phyloP scores from a whole-genome alignment of 2,113 vertebrate genomes.

The Hippoglossus stenolepis region DNA sequence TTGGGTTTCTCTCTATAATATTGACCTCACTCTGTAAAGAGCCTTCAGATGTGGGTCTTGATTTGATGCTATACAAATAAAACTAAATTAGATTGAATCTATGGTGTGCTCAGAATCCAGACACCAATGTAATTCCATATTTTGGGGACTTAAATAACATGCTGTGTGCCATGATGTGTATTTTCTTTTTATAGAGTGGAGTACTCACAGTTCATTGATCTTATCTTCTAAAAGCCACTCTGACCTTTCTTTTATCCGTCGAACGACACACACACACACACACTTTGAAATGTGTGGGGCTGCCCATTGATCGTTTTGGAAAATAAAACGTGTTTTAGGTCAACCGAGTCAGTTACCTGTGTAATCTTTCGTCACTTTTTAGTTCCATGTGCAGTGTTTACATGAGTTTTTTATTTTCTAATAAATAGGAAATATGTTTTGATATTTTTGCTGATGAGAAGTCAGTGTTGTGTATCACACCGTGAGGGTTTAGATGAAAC shows the following conservation, averaged over 20 bases:
- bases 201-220: constrained; percentile 38
- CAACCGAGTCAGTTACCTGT: not conserved
- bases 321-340: not conserved
- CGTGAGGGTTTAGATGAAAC: constrained; percentile 8
- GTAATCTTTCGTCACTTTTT: not conserved
- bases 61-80: not conserved
- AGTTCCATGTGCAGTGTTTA: not conserved
- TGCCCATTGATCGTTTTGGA: not conserved
- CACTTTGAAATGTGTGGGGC: constrained; percentile 3
- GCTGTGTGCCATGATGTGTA: not conserved
- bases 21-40: not conserved
- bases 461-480: constrained; percentile 5
- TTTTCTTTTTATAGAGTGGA: not conserved
- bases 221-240: constrained; percentile 14
- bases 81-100: not conserved
- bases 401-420: not conserved
- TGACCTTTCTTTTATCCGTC: constrained; percentile 62
- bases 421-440: not conserved
- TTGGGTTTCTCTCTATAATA: too few relatives aligned
- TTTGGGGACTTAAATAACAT: too few relatives aligned
- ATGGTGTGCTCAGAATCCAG: not conserved
- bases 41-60: not conserved
- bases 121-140: too few relatives aligned
- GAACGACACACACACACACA: constrained; percentile 53
- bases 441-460: not conserved